Evolutionary conservation across 2,797 vertebrate genomes (phyloP).

Genomic region (Paramormyrops hopkinsi): DNA sequence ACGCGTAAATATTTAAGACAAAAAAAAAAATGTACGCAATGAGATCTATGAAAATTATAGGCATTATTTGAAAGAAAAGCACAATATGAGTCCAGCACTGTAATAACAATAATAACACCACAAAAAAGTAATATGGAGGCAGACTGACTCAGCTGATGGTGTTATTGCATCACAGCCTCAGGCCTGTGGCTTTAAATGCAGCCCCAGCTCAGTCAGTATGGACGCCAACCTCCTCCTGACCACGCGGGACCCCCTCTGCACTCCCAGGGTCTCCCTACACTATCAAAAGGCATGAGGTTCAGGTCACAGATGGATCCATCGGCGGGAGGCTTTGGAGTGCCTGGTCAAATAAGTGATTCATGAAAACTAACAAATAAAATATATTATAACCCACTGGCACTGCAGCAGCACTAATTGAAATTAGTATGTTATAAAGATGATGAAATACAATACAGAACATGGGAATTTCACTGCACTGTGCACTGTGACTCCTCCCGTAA

Average conservation of each 20-base stretch:
- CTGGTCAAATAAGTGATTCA: neutral
- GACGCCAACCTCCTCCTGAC: neutral
- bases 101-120: neutral
- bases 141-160: neutral
- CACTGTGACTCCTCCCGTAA: neutral
- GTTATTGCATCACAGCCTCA: neutral
- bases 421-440: neutral
- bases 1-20: neutral
- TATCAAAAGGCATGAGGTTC: neutral
- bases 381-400: neutral
- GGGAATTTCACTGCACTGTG: too few species aligned
- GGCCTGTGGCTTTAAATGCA: neutral
- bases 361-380: neutral
- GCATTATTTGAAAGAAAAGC: neutral
- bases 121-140: conserved; percentile 1
- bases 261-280: neutral
- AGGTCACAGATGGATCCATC: neutral
- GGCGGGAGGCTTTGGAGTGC: neutral
- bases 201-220: neutral
- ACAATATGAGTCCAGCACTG: neutral
- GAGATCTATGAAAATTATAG: neutral
- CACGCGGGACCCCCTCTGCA: neutral
- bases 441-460: neutral
- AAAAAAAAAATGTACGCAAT: neutral
- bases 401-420: neutral